These are phyloP conservation scores for Saccopteryx leptura DNA, from an alignment of 2,113 vertebrate species.

Conservation along the genomic window DNA sequence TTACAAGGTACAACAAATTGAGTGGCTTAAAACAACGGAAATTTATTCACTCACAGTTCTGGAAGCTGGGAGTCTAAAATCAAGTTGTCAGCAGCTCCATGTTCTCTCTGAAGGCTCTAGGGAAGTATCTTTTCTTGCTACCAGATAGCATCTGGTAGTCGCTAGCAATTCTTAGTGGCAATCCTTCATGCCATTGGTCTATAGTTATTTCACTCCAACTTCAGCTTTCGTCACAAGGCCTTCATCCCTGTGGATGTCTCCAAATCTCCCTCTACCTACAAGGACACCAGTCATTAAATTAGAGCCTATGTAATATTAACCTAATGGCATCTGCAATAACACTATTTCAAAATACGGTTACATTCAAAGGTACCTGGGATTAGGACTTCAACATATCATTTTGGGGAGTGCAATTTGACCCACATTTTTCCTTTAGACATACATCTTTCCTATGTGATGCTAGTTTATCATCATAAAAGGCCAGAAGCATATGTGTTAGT, in stretches of 20 bases:
- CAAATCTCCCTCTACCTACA: neutral
- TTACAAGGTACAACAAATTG: neutral
- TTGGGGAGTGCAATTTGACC: neutral
- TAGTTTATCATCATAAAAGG: conserved; percentile 3
- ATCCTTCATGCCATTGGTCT: neutral
- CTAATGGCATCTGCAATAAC: neutral
- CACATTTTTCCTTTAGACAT: neutral
- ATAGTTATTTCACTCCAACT: neutral
- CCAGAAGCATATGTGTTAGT: neutral
- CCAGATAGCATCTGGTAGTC: neutral
- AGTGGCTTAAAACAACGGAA: neutral
- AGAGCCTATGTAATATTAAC: neutral
- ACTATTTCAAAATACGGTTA: neutral
- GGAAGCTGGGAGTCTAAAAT: neutral
- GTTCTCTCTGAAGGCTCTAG: neutral
- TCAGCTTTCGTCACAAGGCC: neutral
- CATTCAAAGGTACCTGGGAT: neutral
- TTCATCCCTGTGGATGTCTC: neutral
- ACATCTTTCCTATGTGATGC: neutral
- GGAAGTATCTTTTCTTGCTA: neutral
- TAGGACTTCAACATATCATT: neutral
- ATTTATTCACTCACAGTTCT: neutral
- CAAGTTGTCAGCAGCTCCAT: neutral
- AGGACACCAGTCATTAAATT: neutral
- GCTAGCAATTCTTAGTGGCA: too few relatives aligned